Evolutionary conservation across 2,797 vertebrate genomes (phyloP), one percentile per base, ranked within the genome.

Genomic region (Cyprinella venusta): DNA sequence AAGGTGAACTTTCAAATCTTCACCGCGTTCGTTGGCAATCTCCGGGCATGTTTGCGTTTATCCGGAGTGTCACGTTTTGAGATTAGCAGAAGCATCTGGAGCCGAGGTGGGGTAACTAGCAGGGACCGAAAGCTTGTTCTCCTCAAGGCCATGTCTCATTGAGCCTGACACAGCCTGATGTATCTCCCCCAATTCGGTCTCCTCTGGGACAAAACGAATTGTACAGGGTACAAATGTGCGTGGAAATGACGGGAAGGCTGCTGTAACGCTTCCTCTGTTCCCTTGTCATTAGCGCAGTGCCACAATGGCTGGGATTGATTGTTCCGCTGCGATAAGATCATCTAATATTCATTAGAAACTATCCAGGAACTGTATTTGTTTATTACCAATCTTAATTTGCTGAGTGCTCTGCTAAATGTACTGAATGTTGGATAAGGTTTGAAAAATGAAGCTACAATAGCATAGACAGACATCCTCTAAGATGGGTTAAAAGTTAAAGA

Each of bases 291-390:
- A 91, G 77, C 86, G 30, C 40, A 69, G 52, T 85, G 88, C 84
- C 88, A 87, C 54, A 56, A 63, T 86, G 80, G 82, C 89, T 77
- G 82, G 81, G 88, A 89, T 42, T 70, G 86, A 93, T 89, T 87
- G 87, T 87, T 70, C 85, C 61, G 85, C 91, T 89, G 79, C 67
- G 70, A 76, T 90, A 90, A 86, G 76, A 91, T 88, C 90, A 92
- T 91, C 90, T 92, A 92, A 93, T 92, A 90, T 93, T 91, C 88
- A 94, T 90, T 89, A 88, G 83, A 77, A 80, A 80, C 67, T 75
- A 80, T 85, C 85, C 48, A 85, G 87, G 89, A 72, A 84, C 76
- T 80, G 87, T 81, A 85, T 89, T 90, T 88, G 86, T 91, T 91
- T 88, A 84, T 92, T 91, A 88, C 71, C 86, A 89, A 64, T 85